Conservation (phyloP, 2,113 vertebrate genomes). For the Takifugu flavidus region DNA sequence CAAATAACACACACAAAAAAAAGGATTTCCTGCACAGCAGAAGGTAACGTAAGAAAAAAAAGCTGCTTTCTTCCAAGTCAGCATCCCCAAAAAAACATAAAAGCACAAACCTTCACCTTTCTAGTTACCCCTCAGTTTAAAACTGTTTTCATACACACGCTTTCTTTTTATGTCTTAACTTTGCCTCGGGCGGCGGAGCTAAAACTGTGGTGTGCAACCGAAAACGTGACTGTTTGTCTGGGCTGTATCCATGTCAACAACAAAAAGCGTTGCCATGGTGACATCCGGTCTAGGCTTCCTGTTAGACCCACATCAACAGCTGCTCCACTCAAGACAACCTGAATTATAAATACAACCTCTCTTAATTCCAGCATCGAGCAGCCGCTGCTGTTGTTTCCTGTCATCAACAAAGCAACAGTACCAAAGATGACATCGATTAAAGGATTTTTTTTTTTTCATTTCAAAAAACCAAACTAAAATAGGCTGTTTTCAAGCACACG, state of each 20-base stretch:
- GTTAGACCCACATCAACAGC: constrained; percentile 39
- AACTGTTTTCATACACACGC: no score
- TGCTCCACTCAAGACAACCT: constrained; percentile 3
- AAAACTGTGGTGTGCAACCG: constrained; percentile 4
- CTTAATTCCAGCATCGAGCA: neutral
- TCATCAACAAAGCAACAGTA: neutral
- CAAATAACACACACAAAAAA: constrained; percentile 32
- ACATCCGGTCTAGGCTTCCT: constrained; percentile 55
- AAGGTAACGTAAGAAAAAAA: constrained; percentile 59
- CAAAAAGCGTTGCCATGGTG: constrained; percentile 34
- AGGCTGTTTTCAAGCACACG: neutral
- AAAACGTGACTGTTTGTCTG: constrained; percentile 25
- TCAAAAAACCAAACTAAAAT: neutral
- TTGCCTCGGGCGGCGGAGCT: constrained; percentile 9
- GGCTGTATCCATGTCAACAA: constrained; percentile 44
- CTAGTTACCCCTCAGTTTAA: neutral
- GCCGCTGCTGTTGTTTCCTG: neutral
- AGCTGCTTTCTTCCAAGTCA: constrained; percentile 32
- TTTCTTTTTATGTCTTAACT: neutral
- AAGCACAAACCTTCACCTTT: neutral
- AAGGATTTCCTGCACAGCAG: constrained; percentile 77
- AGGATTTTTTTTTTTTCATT: no score
- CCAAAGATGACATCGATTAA: no score
- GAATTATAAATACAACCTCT: neutral
- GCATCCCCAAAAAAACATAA: constrained; percentile 15